A percentile compares a stretch with the other conserved stretches of the same genome.
These are phyloP conservation scores for Macrobrachium rosenbergii DNA, from an alignment of 1,140 invertebrate genomes.

Conservation along the genomic window DNA sequence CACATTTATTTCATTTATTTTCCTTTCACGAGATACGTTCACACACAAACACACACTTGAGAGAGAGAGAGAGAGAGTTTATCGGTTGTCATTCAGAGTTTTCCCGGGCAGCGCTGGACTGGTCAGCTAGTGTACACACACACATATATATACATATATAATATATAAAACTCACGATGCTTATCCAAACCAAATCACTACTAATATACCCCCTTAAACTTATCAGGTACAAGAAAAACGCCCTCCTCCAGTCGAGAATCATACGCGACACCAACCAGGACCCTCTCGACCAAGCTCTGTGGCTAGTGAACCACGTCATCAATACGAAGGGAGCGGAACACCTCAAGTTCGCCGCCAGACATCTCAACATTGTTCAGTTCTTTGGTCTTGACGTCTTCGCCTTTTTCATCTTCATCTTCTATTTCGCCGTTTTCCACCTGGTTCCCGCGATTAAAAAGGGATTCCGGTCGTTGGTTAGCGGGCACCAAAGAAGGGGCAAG, in stretches of 20 bases:
- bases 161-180: no score
- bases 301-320: constrained; percentile 63
- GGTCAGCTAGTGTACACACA: no score
- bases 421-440: neutral
- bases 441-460: neutral
- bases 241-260: constrained; percentile 28
- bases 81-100: no score
- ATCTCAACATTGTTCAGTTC: constrained; percentile 64
- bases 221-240: constrained; percentile 57
- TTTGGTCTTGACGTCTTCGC: constrained; percentile 59
- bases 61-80: no score
- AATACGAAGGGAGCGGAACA: constrained; percentile 49
- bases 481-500: neutral
- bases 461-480: neutral
- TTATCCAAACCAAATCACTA: neutral
- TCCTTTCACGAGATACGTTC: no score
- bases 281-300: constrained; percentile 57
- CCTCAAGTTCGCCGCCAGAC: constrained; percentile 55
- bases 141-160: no score
- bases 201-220: neutral
- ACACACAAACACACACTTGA: no score
- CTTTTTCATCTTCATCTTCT: constrained; percentile 8
- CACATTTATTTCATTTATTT: neutral
- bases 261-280: constrained; percentile 20
- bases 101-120: no score